phyloP scores from a whole-genome alignment of 2,113 vertebrate genomes.

The Rhagologus leucostigma region DNA sequence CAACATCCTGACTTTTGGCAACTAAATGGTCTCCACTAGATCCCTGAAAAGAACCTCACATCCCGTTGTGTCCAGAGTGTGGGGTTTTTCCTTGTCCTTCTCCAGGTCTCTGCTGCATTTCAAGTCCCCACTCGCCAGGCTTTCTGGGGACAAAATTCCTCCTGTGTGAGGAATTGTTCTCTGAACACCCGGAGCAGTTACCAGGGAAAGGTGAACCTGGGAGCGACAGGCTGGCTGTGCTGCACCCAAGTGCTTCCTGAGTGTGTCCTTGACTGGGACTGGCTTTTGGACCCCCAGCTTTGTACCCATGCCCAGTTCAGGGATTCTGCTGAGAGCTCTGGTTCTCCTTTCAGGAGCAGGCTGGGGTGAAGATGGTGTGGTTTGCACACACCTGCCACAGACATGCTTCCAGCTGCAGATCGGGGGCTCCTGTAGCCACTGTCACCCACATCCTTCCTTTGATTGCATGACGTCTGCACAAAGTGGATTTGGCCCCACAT shows the following conservation, averaged over 20 bases:
- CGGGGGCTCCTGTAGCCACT: background rate
- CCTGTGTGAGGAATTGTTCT: background rate
- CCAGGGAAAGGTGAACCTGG: background rate
- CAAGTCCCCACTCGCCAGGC: accelerated
- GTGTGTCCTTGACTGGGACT: background rate
- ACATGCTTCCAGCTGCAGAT: background rate
- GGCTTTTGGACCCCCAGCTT: background rate
- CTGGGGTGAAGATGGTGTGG: background rate
- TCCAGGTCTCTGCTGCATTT: background rate
- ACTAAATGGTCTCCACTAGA: background rate
- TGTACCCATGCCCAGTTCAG: background rate
- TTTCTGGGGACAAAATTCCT: background rate
- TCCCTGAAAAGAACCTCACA: background rate
- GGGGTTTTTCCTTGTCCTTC: background rate
- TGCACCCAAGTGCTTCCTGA: background rate
- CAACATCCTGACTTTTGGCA: background rate
- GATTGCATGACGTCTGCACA: background rate
- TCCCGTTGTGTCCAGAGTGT: background rate
- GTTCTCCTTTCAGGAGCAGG: background rate
- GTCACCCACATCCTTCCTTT: background rate
- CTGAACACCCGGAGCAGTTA: background rate
- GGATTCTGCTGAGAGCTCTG: background rate
- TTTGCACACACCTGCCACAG: background rate
- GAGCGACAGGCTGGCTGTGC: background rate
- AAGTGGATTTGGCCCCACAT: background rate